These are phyloP conservation scores for Protophormia terraenovae DNA, from an alignment of 2,888 invertebrate species.

Conservation along the genomic window DNA sequence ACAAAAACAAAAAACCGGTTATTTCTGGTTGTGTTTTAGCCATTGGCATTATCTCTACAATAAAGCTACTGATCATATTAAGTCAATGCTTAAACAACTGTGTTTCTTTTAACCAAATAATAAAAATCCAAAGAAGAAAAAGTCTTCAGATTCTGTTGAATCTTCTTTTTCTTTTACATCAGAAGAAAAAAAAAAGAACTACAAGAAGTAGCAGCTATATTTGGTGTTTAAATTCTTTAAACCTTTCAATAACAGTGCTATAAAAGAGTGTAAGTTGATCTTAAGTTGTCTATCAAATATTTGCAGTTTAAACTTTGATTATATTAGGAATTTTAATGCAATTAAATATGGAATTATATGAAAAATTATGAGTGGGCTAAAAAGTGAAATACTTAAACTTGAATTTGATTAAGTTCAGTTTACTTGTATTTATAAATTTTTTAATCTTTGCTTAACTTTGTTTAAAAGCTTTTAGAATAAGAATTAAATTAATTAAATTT, in stretches of 20 bases:
- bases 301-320: not conserved
- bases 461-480: no score
- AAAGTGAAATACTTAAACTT: no score
- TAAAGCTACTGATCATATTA: slow-evolving; percentile 68
- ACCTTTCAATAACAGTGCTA: not conserved
- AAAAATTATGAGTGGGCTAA: no score
- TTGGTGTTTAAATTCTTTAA: slow-evolving; percentile 25
- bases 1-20: slow-evolving; percentile 57
- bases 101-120: slow-evolving; percentile 60
- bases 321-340: not conserved
- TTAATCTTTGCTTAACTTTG: no score
- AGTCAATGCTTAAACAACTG: slow-evolving; percentile 68
- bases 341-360: no score
- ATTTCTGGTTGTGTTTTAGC: slow-evolving; percentile 42
- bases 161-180: slow-evolving; percentile 2
- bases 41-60: slow-evolving; percentile 61
- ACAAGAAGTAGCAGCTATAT: slow-evolving; percentile 36
- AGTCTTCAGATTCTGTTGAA: slow-evolving; percentile 12
- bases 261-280: not conserved
- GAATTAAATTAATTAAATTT: no score
- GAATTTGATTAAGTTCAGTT: no score
- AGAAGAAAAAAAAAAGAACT: not conserved
- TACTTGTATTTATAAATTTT: no score
- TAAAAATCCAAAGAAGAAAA: not conserved
- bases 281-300: no score